Base-by-base conservation (phyloP, 2,888 invertebrate species). In the Leptopterna dolabrata region DNA sequence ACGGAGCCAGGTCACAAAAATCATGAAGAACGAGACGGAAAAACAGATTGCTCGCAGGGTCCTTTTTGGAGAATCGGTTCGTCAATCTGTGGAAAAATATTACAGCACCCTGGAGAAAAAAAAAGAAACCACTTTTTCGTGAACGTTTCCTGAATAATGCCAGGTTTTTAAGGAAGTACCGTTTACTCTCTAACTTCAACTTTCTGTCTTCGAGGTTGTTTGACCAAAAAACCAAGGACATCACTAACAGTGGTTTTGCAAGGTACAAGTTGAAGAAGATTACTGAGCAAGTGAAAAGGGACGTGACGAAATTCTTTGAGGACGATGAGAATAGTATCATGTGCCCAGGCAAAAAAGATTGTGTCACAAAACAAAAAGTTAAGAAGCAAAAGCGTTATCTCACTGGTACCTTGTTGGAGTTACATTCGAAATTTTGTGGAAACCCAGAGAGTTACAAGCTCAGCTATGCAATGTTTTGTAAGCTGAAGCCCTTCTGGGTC, bases 81-180 rank as follows among this genome's bases (percentile, higher is more conserved):
- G 51, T 51, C 51, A 51, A 16, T 70, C 63, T 16, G 30, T 83
- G n/a, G 70, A 11, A 36, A n/a, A 70, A 14, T 83, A 83, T 41
- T 83, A 27, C 51, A 51, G 30, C 47, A 27, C 83, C 7, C 19
- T 83, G 70, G 30, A 30, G 11, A 55, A 36, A 55, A 51, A 83
- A 63, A 27, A 19, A 19, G 4, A 83, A 83, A 83, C 16, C 43
- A 6, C 36, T 16, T 63, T 83, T 83, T 29, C 83, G 83, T 9
- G 41, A 70, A 29, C 16, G 19, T 29, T 83, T 63, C 36, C 55
- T 63, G 30, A 24, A 24, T 4, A 63, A 63, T 36, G 45, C 70
- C 24, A 63, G 43, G 24, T 70, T 84, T 43, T 43, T 84, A 13
- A 84, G 71, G 84, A 84, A 45, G 47, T 84, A 84, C 29, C 73